A percentile compares a stretch with the other conserved stretches of the same genome.
phyloP scores from a whole-genome alignment of 2,113 vertebrate genomes.

The Eidolon helvum region DNA sequence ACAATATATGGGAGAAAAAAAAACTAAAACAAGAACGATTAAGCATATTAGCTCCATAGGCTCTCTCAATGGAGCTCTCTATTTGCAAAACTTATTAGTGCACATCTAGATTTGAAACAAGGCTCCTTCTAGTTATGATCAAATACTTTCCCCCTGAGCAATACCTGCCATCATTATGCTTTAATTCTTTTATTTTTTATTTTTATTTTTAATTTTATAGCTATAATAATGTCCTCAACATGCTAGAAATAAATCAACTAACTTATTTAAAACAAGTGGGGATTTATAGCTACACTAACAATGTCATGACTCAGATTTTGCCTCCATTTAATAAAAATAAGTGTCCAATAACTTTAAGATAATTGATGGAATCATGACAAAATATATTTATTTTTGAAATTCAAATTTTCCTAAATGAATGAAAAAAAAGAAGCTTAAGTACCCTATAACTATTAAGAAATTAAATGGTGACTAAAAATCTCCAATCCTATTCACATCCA shows the following conservation, averaged over 20 bases:
- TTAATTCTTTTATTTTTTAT: neutral
- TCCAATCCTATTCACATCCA: neutral
- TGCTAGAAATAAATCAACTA: neutral
- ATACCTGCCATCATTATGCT: neutral
- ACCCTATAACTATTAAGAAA: neutral
- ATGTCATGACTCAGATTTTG: neutral
- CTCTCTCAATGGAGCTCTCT: neutral
- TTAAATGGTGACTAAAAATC: neutral
- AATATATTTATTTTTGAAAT: neutral
- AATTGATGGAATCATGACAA: neutral
- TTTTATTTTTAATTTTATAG: neutral
- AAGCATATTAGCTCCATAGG: neutral
- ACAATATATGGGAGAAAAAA: neutral
- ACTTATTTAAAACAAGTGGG: neutral
- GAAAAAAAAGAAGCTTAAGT: neutral
- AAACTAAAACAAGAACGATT: neutral
- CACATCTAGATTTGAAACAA: neutral
- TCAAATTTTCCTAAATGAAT: neutral
- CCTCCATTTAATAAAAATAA: constrained; percentile 9
- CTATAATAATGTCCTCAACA: neutral
- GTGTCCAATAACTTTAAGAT: neutral
- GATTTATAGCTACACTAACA: neutral
- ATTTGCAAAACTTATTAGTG: neutral
- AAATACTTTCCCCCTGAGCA: neutral
- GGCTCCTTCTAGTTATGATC: neutral